A percentile compares a stretch with the other conserved stretches of the same genome.
phyloP scores from a whole-genome alignment of 2,797 vertebrate genomes.

The Sylvia borin region DNA sequence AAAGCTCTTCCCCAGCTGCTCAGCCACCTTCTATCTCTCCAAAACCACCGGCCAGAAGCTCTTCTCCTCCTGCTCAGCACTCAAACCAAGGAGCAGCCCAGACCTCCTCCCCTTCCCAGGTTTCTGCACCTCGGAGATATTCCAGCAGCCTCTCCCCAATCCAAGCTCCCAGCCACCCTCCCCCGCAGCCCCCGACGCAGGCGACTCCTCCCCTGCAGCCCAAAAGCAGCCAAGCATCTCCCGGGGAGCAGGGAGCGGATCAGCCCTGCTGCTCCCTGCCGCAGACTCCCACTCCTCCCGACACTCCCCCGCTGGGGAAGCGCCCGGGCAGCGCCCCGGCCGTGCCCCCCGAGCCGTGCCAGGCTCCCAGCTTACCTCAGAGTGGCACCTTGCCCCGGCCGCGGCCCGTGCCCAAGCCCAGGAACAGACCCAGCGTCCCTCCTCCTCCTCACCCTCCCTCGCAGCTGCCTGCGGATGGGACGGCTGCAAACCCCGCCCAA shows the following conservation, averaged over 20 bases:
- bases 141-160: slow-evolving; percentile 87
- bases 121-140: slow-evolving; percentile 82
- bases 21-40: slow-evolving; percentile 81
- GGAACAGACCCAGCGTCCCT: slow-evolving; percentile 89
- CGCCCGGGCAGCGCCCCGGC: not conserved
- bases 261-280: slow-evolving; percentile 79
- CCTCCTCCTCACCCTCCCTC: slow-evolving; percentile 89
- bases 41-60: slow-evolving; percentile 79
- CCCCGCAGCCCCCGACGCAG: slow-evolving; percentile 90
- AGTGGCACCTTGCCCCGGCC: slow-evolving; percentile 85
- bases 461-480: slow-evolving; percentile 32
- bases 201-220: slow-evolving; percentile 70
- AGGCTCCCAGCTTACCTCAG: slow-evolving; percentile 69
- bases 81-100: slow-evolving; percentile 73
- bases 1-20: slow-evolving; percentile 69
- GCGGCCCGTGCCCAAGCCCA: slow-evolving; percentile 90
- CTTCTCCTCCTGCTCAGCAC: slow-evolving; percentile 79
- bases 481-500: slow-evolving; percentile 70
- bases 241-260: slow-evolving; percentile 73
- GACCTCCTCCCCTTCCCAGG: slow-evolving; percentile 32
- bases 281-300: slow-evolving; percentile 87
- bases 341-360: slow-evolving; percentile 40
- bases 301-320: slow-evolving; percentile 83
- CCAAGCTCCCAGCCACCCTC: slow-evolving; percentile 92
- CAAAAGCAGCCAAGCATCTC: slow-evolving; percentile 44